Evolutionary conservation across 2,113 vertebrate species (phyloP).

Genomic region (Crotalus horridus): DNA sequence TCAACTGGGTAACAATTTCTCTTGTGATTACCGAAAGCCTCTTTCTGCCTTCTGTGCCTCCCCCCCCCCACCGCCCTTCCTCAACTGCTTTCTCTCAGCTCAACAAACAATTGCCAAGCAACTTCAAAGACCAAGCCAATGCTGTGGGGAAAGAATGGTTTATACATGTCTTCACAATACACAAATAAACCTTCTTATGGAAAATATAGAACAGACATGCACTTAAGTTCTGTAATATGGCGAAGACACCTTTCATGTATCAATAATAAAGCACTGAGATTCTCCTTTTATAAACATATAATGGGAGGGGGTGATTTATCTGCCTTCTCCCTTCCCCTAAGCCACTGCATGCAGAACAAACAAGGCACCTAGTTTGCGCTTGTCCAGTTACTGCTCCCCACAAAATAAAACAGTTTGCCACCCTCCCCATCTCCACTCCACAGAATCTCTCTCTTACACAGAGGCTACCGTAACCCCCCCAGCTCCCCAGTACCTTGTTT

Average conservation of each 20-base stretch:
- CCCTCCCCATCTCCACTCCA: too few relatives aligned
- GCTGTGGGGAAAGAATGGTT: neutral
- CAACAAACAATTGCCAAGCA: slow-evolving; percentile 4
- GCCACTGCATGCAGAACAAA: neutral
- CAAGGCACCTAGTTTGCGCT: neutral
- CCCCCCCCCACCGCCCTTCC: neutral
- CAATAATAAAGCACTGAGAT: slow-evolving; percentile 27
- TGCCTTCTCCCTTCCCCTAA: neutral
- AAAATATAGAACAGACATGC: slow-evolving; percentile 13
- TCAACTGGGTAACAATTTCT: neutral
- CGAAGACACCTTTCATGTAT: neutral
- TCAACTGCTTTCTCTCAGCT: neutral
- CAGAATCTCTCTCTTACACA: neutral
- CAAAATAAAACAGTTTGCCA: neutral
- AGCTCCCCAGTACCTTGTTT: slow-evolving; percentile 75
- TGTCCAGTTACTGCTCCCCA: neutral
- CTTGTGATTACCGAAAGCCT: neutral
- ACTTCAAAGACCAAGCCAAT: neutral
- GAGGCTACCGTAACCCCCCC: neutral
- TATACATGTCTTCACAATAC: neutral
- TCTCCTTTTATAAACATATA: neutral
- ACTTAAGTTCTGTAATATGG: slow-evolving; percentile 36
- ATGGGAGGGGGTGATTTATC: slow-evolving; percentile 11
- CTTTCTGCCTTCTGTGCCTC: neutral
- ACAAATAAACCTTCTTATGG: neutral